A percentile compares a stretch with the other conserved stretches of the same genome.
Conservation (phyloP, 2,797 vertebrate genomes). For the Dallia pectoralis region DNA sequence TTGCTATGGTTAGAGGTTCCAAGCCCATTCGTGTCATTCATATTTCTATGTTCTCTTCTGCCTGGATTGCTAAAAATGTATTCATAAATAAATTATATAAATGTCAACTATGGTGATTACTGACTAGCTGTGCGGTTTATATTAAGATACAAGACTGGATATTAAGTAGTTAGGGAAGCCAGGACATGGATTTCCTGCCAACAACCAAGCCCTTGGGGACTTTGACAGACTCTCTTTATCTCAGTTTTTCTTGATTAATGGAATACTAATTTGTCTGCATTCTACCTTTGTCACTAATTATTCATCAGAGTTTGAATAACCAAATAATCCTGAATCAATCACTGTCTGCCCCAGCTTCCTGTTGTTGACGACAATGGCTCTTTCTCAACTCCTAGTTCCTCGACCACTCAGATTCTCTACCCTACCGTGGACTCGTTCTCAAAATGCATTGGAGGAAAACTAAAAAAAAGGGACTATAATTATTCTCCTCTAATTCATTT, state of each 20-base stretch:
- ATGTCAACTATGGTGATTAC: constrained; percentile 32
- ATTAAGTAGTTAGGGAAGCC: constrained; percentile 3
- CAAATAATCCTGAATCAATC: constrained; percentile 41
- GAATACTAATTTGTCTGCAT: constrained; percentile 39
- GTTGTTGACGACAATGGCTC: neutral
- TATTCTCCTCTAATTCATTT: neutral
- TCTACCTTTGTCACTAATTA: constrained; percentile 37
- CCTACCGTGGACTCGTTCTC: constrained; percentile 44
- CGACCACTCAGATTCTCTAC: constrained; percentile 26
- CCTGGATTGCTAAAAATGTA: neutral
- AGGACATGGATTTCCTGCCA: constrained; percentile 51
- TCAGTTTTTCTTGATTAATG: constrained; percentile 22
- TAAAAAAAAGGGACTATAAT: neutral
- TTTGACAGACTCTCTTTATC: constrained; percentile 23
- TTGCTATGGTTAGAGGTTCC: too few species aligned
- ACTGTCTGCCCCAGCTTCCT: constrained; percentile 32
- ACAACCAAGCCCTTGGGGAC: constrained; percentile 29
- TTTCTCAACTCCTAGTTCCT: constrained; percentile 12
- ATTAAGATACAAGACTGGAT: constrained; percentile 32
- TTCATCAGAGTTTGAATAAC: constrained; percentile 45
- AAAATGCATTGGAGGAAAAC: neutral
- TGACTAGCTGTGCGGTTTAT: constrained; percentile 43
- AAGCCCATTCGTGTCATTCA: too few species aligned
- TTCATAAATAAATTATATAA: constrained; percentile 17
- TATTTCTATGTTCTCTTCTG: too few species aligned